These are phyloP conservation scores for Phthorimaea operculella DNA, from an alignment of 1,140 invertebrate species.

Conservation along the genomic window DNA sequence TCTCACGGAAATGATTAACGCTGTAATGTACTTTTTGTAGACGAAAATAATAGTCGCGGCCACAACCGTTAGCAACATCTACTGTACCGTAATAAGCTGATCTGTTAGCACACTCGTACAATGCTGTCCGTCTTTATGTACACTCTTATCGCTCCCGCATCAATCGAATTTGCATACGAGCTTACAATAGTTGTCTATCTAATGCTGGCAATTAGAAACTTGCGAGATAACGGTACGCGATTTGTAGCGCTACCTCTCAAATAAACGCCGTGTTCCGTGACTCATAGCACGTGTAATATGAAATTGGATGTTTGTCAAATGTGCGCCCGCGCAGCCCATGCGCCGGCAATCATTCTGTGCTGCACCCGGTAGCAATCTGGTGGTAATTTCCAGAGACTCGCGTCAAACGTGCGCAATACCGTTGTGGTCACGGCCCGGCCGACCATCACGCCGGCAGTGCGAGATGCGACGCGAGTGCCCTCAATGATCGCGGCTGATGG, in stretches of 20 bases:
- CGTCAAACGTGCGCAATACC: constrained; percentile 4
- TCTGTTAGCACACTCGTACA: constrained; percentile 2
- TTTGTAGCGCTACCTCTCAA: constrained; percentile 29
- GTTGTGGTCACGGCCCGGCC: constrained; percentile 1
- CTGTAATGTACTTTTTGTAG: background rate
- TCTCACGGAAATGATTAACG: constrained; percentile 27
- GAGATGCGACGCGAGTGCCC: background rate
- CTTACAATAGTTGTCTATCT: constrained; percentile 51
- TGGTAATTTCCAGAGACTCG: background rate
- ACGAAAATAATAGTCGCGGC: constrained; percentile 11
- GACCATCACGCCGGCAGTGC: background rate
- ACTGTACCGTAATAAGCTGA: background rate
- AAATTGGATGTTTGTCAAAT: background rate
- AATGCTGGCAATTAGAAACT: constrained; percentile 53
- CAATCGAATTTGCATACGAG: constrained; percentile 51
- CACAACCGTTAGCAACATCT: background rate
- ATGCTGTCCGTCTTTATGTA: constrained; percentile 19
- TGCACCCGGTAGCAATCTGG: background rate
- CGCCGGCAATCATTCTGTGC: background rate
- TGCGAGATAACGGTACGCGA: constrained; percentile 50
- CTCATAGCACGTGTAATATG: background rate
- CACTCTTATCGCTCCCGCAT: constrained; percentile 35
- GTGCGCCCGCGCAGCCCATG: background rate
- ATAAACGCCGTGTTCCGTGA: constrained; percentile 21
- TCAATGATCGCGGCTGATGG: background rate